Base-by-base conservation (phyloP, 2,888 invertebrate species). In the Epistrophe eligans region DNA sequence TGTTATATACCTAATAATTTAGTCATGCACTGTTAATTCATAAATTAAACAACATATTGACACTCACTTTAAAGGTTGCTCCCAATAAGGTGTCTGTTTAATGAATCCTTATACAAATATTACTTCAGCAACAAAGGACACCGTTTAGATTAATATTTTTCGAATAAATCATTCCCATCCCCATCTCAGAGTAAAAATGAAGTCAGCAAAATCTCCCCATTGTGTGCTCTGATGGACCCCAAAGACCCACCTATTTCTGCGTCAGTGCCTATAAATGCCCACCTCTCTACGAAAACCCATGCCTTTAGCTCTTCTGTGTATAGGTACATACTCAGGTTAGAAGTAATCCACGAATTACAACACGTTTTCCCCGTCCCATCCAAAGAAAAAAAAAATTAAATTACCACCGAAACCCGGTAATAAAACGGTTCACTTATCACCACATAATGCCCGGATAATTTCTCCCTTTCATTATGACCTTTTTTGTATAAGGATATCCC, bases 381-480 rank as follows among this genome's bases (percentile, higher is more conserved):
- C 24, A 48, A 24, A 28, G 55, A 40, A 77, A 77, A 32, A 43
- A 67, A 40, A 73, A 80, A 66, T 70, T 73, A 80, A 81, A 77
- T 79, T 43, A 79, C 84, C 62, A 50, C 72, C 77, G 76, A 72
- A 66, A 57, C 71, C 74, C 58, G 50, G 55, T 82, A 74, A 82
- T 85, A 85, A 85, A 82, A 73, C 35, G 77, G 67, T 74, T 74
- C 77, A 77, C 77, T 85, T 79, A 74, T 57, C 58, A 62, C 64
- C 77, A 50, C 81, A 74, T 82, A 74, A 77, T 71, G 70, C 64
- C 45, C n/a, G 76, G 58, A 84, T 77, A 71, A 80, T 73, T 77
- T 77, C 66, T 57, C 48, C 71, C 72, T 55, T 48, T 55, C 76
- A 55, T 38, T 60, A 72, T 57, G 76, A 48, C 79, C 64, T 64